Evolutionary conservation across 2,113 vertebrate genomes (phyloP).

Genomic region (Platanista minor): DNA sequence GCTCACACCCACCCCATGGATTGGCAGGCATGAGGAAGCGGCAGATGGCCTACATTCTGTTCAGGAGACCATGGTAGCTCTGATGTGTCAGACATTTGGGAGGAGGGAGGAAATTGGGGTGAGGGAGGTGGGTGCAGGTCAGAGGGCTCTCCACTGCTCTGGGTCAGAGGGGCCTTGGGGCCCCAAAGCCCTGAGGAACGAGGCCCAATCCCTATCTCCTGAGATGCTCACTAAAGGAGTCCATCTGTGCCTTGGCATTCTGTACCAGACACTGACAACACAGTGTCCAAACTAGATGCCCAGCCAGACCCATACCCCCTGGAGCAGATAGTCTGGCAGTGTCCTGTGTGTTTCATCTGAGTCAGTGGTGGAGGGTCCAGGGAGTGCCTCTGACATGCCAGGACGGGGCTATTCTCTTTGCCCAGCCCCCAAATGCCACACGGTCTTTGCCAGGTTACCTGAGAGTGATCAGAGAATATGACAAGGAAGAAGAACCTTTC

Average conservation of each 20-base stretch:
- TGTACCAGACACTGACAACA: not conserved
- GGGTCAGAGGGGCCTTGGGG: not conserved
- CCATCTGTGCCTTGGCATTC: conserved; percentile 53
- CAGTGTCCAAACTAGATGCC: conserved; percentile 19
- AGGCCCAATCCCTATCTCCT: not conserved
- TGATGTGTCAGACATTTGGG: conserved; percentile 69
- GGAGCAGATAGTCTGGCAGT: conserved; percentile 62
- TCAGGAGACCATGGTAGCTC: conserved; percentile 58
- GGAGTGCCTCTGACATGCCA: not conserved
- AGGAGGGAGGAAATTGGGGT: conserved; percentile 48
- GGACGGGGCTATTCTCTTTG: not conserved
- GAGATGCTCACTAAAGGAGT: conserved; percentile 1
- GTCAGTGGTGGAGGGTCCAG: not conserved
- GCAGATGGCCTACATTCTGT: conserved; percentile 76
- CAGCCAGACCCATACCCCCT: conserved; percentile 13
- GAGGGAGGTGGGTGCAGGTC: not conserved
- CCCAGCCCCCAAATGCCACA: conserved; percentile 16
- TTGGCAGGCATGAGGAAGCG: conserved; percentile 56
- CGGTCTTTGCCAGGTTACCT: conserved; percentile 16
- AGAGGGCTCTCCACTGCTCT: conserved; percentile 4
- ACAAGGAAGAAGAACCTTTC: not conserved
- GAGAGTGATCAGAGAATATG: not conserved
- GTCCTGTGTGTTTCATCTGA: conserved; percentile 39
- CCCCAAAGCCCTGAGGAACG: conserved; percentile 13
- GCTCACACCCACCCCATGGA: not conserved